Conservation (phyloP, 2,888 invertebrate genomes). For the Pseudococcus viburni region DNA sequence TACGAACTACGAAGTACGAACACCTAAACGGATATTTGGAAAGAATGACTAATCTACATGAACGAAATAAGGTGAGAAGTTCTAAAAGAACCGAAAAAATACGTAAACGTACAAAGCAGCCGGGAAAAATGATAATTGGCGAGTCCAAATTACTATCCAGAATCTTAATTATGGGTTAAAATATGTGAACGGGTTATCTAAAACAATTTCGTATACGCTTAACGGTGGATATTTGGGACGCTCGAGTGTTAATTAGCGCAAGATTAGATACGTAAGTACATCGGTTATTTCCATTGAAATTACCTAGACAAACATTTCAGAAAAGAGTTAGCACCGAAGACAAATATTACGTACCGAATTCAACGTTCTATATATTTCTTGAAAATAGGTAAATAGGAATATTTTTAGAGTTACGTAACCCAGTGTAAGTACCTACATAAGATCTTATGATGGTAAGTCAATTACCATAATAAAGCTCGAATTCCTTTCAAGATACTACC, state of each 20-base stretch:
- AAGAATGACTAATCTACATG: too few species aligned
- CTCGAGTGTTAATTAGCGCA: neutral
- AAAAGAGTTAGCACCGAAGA: neutral
- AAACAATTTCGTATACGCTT: neutral
- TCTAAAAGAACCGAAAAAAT: neutral
- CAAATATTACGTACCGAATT: neutral
- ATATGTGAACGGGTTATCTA: neutral
- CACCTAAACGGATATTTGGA: too few species aligned
- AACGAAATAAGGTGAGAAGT: neutral
- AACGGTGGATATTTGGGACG: constrained; percentile 3
- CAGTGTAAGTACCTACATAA: neutral
- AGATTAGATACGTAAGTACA: neutral
- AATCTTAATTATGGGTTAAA: constrained; percentile 27
- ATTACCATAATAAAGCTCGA: constrained; percentile 27
- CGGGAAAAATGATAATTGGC: constrained; percentile 15
- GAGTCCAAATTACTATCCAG: constrained; percentile 4
- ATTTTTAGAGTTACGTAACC: neutral
- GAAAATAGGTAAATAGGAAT: neutral
- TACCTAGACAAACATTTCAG: neutral
- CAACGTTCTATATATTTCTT: neutral
- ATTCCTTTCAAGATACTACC: constrained; percentile 8
- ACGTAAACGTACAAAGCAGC: neutral
- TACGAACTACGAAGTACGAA: too few species aligned
- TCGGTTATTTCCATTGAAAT: neutral
- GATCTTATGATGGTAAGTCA: neutral